phyloP scores from a whole-genome alignment of 2,888 invertebrate species.

The Mimumesa dahlbomi region DNA sequence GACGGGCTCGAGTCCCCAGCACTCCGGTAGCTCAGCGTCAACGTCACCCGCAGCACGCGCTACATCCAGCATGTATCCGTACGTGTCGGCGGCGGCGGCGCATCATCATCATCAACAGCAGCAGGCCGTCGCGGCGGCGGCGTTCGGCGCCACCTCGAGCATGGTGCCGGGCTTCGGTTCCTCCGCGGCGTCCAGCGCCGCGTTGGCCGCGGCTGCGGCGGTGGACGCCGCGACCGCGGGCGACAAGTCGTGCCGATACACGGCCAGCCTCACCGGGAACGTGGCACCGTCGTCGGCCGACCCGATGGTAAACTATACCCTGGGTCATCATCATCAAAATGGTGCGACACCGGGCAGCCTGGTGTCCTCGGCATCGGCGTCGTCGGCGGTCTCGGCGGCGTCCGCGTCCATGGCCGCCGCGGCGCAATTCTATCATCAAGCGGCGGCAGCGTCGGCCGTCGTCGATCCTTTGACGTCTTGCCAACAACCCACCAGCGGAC shows the following conservation, averaged over 20 bases:
- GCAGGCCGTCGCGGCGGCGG: constrained; percentile 85
- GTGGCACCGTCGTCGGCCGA: constrained; percentile 84
- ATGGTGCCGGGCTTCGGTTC: constrained; percentile 84
- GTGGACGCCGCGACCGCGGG: constrained; percentile 85
- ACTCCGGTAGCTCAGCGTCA: constrained; percentile 85
- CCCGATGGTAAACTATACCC: constrained; percentile 91
- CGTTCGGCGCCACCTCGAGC: constrained; percentile 85
- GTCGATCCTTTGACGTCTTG: constrained; percentile 92
- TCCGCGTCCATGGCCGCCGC: constrained; percentile 86
- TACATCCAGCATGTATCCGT: constrained; percentile 94
- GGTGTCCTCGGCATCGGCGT: constrained; percentile 82
- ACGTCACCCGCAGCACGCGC: constrained; percentile 83
- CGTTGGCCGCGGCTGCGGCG: constrained; percentile 84
- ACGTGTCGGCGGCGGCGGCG: constrained; percentile 88
- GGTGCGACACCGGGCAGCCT: constrained; percentile 81
- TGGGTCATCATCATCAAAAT: constrained; percentile 88
- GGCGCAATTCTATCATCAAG: constrained; percentile 95
- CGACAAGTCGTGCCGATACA: constrained; percentile 92
- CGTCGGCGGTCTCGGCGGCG: constrained; percentile 86
- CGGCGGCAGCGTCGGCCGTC: constrained; percentile 88
- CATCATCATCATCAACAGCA: constrained; percentile 87
- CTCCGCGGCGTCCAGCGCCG: constrained; percentile 81
- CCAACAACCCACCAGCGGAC: constrained; percentile 89
- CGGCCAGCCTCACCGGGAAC: constrained; percentile 84
- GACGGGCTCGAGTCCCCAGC: constrained; percentile 87